A percentile compares a stretch with the other conserved stretches of the same genome.
Conservation (phyloP, 2,113 vertebrate species). For the Spizaetus ornatus region DNA sequence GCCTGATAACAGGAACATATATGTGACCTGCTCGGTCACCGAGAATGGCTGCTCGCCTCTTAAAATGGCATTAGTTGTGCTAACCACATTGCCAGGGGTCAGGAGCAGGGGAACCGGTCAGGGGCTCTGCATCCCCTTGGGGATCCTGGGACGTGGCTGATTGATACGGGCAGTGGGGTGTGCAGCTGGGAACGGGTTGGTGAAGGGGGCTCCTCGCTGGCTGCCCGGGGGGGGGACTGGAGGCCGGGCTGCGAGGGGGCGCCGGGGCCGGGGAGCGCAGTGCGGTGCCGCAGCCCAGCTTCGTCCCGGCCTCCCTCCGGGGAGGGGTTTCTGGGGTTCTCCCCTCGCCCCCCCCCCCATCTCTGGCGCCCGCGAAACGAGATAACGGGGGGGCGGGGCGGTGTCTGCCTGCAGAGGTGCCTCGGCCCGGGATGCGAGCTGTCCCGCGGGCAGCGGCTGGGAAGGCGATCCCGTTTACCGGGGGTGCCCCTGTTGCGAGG, state of each 20-base stretch:
- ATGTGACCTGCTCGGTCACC: fast-evolving
- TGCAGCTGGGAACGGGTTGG: not conserved
- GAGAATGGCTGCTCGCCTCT: fast-evolving
- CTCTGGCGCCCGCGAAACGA: not conserved
- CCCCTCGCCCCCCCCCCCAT: not conserved
- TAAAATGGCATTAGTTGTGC: not conserved
- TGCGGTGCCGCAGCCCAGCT: not conserved
- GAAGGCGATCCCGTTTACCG: fast-evolving
- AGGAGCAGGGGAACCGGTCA: fast-evolving
- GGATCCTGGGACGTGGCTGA: fast-evolving
- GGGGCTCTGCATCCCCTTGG: not conserved
- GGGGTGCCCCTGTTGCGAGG: not conserved
- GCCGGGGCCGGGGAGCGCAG: not conserved
- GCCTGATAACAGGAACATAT: not conserved
- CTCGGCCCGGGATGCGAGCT: fast-evolving
- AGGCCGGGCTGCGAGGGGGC: not conserved
- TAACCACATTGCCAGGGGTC: not conserved
- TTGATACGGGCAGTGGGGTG: not conserved
- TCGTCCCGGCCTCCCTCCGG: not conserved
- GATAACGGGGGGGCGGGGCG: too few relatives aligned
- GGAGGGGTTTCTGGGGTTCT: not conserved
- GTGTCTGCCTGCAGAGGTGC: not conserved
- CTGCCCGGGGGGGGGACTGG: too few relatives aligned
- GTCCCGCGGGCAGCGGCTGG: not conserved
- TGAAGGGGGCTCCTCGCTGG: not conserved